These are phyloP conservation scores for Bubo blakistoni DNA, from an alignment of 2,113 vertebrate genomes.

Conservation along the genomic window DNA sequence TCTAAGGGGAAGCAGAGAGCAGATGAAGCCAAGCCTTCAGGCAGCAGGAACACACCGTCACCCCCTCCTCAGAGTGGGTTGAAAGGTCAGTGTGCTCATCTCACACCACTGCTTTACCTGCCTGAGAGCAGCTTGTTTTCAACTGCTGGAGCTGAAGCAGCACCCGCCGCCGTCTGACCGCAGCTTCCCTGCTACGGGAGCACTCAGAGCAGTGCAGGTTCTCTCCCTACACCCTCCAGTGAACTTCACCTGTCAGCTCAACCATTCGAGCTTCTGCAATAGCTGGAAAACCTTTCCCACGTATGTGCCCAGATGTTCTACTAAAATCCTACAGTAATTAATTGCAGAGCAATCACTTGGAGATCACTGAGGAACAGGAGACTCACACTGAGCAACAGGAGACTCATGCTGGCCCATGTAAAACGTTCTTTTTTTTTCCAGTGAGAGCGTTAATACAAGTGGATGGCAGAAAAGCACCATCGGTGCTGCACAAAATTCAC, in stretches of 20 bases:
- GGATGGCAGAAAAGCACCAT: not conserved
- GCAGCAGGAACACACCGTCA: not conserved
- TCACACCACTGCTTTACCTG: not conserved
- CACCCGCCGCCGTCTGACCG: rapidly evolving
- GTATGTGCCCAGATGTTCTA: not conserved
- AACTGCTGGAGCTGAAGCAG: not conserved
- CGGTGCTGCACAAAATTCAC: not conserved
- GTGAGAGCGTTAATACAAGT: not conserved
- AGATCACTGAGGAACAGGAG: not conserved
- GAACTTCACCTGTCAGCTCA: not conserved
- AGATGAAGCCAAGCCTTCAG: not conserved
- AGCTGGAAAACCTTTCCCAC: not conserved
- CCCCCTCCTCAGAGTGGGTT: not conserved
- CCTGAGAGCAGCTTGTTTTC: not conserved
- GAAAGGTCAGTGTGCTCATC: not conserved
- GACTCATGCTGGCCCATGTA: not conserved
- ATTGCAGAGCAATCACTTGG: not conserved
- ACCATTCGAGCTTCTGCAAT: not conserved
- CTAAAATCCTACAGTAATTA: not conserved
- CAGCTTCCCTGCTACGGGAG: not conserved
- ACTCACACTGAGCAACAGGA: not conserved
- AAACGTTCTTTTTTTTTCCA: not conserved
- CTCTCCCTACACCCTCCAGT: not conserved
- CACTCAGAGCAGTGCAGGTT: not conserved
- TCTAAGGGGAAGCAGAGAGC: not conserved